phyloP scores from a whole-genome alignment of 2,113 vertebrate genomes.

The Hippocampus abdominalis region DNA sequence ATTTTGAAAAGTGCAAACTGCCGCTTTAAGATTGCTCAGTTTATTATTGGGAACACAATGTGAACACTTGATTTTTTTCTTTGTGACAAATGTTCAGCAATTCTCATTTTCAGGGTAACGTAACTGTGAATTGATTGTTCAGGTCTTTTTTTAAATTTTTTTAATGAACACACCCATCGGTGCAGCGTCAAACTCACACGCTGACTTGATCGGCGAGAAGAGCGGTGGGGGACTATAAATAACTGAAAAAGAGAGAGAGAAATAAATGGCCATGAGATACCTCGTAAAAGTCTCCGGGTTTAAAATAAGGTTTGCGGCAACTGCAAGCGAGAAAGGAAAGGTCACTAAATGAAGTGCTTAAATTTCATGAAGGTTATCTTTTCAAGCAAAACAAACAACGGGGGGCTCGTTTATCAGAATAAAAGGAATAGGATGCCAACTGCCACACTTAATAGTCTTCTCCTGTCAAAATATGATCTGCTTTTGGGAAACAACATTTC shows the following conservation, averaged over 20 bases:
- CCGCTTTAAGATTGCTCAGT: too few species aligned
- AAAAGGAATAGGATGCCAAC: background rate
- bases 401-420: background rate
- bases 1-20: too few species aligned
- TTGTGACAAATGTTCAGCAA: background rate
- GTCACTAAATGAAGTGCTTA: background rate
- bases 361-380: conserved; percentile 2
- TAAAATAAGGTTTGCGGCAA: conserved; percentile 6
- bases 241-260: background rate
- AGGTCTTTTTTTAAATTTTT: background rate
- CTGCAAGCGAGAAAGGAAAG: background rate
- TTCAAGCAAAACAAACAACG: background rate
- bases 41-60: too few species aligned
- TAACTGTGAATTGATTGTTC: background rate
- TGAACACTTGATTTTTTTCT: background rate
- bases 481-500: background rate
- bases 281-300: conserved; percentile 11
- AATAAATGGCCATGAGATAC: background rate
- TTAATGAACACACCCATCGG: too few species aligned
- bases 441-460: background rate
- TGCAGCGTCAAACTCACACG: background rate
- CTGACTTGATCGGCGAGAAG: background rate
- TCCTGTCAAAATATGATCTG: background rate
- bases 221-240: background rate
- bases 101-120: background rate